phyloP scores from a whole-genome alignment of 2,113 vertebrate genomes.

The Trinectes maculatus region DNA sequence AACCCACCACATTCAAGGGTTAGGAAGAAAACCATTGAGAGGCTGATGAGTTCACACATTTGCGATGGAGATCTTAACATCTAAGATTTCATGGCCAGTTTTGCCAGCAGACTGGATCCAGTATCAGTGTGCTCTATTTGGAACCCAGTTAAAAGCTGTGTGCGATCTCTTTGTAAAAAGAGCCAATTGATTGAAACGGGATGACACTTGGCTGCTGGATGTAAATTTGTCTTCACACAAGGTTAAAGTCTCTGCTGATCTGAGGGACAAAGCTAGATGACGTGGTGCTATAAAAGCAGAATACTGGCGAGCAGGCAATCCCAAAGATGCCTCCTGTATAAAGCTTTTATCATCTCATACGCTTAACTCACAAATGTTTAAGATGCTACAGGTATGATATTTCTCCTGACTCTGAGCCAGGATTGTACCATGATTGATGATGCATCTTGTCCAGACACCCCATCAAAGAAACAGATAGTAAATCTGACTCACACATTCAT shows the following conservation, averaged over 20 bases:
- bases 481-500: slow-evolving; percentile 39
- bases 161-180: slow-evolving; percentile 60
- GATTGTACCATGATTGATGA: slow-evolving; percentile 51
- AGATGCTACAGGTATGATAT: slow-evolving; percentile 26
- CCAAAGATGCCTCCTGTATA: background rate
- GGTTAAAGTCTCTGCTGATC: slow-evolving; percentile 58
- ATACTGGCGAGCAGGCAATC: background rate
- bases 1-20: slow-evolving; percentile 49
- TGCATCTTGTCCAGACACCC: slow-evolving; percentile 39
- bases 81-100: slow-evolving; percentile 64
- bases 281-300: slow-evolving; percentile 9
- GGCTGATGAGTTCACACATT: slow-evolving; percentile 77
- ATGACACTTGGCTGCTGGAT: slow-evolving; percentile 57
- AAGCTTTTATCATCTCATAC: slow-evolving; percentile 14
- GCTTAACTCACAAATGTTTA: slow-evolving; percentile 36
- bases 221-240: slow-evolving; percentile 55
- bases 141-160: slow-evolving; percentile 69
- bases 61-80: slow-evolving; percentile 65
- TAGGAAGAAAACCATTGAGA: slow-evolving; percentile 51
- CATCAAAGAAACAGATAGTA: slow-evolving; percentile 49
- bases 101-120: slow-evolving; percentile 63
- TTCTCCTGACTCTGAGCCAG: slow-evolving; percentile 26
- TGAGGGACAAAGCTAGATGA: slow-evolving; percentile 18
- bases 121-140: slow-evolving; percentile 66
- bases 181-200: slow-evolving; percentile 75